These are phyloP conservation scores for Nothura maculosa DNA, from an alignment of 2,797 vertebrate genomes.

Conservation along the genomic window DNA sequence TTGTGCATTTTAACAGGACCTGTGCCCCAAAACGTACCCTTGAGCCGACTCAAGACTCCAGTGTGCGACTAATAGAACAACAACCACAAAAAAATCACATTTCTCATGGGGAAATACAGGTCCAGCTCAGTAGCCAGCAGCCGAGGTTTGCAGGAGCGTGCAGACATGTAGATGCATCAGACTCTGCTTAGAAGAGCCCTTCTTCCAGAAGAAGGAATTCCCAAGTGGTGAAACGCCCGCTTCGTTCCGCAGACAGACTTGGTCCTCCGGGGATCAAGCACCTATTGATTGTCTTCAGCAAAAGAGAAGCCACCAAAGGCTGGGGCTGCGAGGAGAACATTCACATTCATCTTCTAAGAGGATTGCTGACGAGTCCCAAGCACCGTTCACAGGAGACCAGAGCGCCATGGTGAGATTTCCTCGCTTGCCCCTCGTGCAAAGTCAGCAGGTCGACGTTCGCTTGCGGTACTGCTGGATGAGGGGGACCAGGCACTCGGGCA, in stretches of 20 bases:
- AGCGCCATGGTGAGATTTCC: not conserved
- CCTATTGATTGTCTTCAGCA: constrained; percentile 77
- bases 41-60: not conserved
- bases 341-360: constrained; percentile 74
- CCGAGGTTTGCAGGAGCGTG: constrained; percentile 6
- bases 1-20: constrained; percentile 46
- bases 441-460: constrained; percentile 95
- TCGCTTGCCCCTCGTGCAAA: not conserved
- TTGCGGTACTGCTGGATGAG: constrained; percentile 97
- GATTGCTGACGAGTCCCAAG: constrained; percentile 62
- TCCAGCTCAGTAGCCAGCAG: constrained; percentile 45
- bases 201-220: not conserved
- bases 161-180: not conserved
- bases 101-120: not conserved
- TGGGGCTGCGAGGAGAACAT: constrained; percentile 39
- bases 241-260: not conserved
- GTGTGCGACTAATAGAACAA: not conserved
- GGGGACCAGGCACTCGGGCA: constrained; percentile 96
- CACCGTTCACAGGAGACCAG: not conserved
- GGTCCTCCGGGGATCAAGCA: constrained; percentile 14
- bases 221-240: constrained; percentile 38
- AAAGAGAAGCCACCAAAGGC: constrained; percentile 45
- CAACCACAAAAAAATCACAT: constrained; percentile 25
- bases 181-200: not conserved
- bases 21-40: not conserved